Percentiles rank a stretch among this genome's conserved stretches.
Conservation (phyloP, 2,113 vertebrate genomes). For the Plectropomus leopardus region DNA sequence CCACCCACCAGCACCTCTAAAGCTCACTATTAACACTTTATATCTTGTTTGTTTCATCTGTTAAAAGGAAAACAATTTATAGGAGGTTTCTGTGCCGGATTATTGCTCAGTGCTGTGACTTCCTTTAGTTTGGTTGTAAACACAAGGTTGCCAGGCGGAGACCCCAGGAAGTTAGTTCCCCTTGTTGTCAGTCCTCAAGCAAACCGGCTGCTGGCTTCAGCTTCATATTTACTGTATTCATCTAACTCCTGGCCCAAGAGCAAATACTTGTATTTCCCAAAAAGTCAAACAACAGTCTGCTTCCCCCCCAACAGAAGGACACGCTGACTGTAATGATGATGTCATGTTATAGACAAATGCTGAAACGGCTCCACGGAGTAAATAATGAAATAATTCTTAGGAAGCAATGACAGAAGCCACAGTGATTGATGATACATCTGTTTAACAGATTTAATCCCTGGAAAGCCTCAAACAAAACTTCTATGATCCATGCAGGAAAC, state of each 20-base stretch:
- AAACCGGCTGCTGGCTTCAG: background rate
- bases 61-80: background rate
- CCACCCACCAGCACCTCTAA: background rate
- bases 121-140: constrained; percentile 2
- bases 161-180: background rate
- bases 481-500: background rate
- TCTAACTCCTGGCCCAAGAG: background rate
- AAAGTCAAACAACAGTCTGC: background rate
- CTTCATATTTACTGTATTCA: background rate
- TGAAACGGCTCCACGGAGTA: background rate
- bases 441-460: constrained; percentile 4
- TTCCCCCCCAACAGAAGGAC: background rate
- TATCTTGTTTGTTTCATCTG: background rate
- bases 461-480: background rate
- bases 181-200: background rate
- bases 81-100: background rate
- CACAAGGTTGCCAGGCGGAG: background rate
- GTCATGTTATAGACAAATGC: constrained; percentile 1
- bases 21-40: background rate
- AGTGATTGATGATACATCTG: constrained; percentile 23
- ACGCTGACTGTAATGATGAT: constrained; percentile 1
- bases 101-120: background rate
- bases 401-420: background rate
- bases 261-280: background rate
- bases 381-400: background rate